Percentiles rank a stretch among this genome's conserved stretches.
Conservation (phyloP, 2,797 vertebrate species). For the Melanotaenia parkinsoni region DNA sequence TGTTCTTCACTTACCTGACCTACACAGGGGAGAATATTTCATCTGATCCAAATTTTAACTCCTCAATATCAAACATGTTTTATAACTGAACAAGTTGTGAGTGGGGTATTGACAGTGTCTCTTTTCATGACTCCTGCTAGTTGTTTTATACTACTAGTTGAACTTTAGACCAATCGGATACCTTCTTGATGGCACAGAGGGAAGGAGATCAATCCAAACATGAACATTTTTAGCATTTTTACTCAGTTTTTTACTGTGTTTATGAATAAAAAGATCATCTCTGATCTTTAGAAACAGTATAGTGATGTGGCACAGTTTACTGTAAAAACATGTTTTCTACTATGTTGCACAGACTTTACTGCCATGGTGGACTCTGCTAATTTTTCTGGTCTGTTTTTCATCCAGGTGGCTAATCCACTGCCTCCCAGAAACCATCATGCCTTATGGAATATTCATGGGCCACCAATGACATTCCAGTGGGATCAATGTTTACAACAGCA, state of each 20-base stretch:
- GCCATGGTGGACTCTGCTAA: slow-evolving; percentile 21
- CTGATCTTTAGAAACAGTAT: background rate
- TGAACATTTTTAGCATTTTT: background rate
- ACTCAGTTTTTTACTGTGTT: background rate
- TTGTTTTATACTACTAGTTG: background rate
- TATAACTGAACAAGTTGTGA: background rate
- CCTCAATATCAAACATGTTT: background rate
- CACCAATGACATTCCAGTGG: slow-evolving; percentile 71
- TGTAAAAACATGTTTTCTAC: background rate
- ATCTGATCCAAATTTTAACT: background rate
- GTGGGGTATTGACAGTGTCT: background rate
- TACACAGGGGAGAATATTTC: background rate
- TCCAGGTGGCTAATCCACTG: slow-evolving; percentile 72
- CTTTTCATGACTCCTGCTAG: background rate
- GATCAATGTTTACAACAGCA: slow-evolving; percentile 77
- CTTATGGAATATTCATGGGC: slow-evolving; percentile 75
- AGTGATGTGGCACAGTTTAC: background rate
- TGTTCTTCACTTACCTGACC: background rate
- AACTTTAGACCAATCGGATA: background rate
- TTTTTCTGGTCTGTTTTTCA: slow-evolving; percentile 56
- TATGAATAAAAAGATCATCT: background rate
- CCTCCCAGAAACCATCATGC: slow-evolving; percentile 77
- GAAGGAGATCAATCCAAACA: background rate
- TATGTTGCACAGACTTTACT: background rate
- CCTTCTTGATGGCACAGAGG: background rate